These are phyloP conservation scores for Falco novaeseelandiae DNA, from an alignment of 2,797 vertebrate genomes.

Conservation along the genomic window DNA sequence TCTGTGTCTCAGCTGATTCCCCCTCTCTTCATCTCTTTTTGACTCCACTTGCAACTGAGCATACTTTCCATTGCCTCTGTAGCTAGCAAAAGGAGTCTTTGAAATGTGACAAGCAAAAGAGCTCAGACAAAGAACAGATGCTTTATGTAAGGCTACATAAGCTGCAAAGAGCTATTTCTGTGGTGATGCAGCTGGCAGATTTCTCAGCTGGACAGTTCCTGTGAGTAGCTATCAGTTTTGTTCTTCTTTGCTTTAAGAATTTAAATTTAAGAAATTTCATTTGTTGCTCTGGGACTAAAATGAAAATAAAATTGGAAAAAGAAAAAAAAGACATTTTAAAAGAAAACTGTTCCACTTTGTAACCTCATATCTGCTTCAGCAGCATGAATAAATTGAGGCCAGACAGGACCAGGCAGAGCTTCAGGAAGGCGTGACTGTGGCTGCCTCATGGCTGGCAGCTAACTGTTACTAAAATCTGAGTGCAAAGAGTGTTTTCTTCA, in stretches of 20 bases:
- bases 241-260: neutral
- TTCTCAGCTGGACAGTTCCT: neutral
- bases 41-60: neutral
- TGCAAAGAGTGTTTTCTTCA: neutral
- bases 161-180: conserved; percentile 17
- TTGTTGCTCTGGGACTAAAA: neutral
- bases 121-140: conserved; percentile 42
- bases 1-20: neutral
- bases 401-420: neutral
- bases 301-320: neutral
- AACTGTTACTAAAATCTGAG: neutral
- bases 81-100: conserved; percentile 25
- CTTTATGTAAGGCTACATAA: neutral
- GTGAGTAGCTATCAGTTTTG: neutral
- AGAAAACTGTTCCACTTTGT: neutral
- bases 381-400: neutral
- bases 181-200: neutral
- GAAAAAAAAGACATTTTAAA: neutral
- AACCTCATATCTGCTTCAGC: neutral
- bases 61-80: conserved; percentile 46
- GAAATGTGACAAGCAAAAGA: conserved; percentile 26
- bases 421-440: neutral
- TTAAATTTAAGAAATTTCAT: neutral
- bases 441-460: neutral
- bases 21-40: neutral